A percentile compares a stretch with the other conserved stretches of the same genome.
Evolutionary conservation across 1,140 invertebrate genomes (phyloP).

Genomic region (Drosophila punjabiensis): DNA sequence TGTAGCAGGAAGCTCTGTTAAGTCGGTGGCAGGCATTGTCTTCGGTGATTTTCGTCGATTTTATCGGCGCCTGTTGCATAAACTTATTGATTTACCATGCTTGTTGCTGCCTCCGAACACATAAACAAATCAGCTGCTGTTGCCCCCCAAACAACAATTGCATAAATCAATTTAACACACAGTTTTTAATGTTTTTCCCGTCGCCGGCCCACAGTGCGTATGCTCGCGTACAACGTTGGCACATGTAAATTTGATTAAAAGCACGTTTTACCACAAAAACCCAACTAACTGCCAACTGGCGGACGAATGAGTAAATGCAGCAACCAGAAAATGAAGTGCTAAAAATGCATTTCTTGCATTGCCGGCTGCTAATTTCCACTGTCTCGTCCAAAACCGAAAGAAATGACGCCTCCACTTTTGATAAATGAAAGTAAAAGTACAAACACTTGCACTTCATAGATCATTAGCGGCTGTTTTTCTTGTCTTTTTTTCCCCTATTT

Average conservation of each 20-base stretch:
- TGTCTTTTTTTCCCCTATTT: constrained; percentile 20
- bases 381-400: constrained; percentile 33
- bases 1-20: constrained; percentile 67
- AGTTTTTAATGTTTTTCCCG: constrained; percentile 36
- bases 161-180: constrained; percentile 80
- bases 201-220: constrained; percentile 75
- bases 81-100: constrained; percentile 77
- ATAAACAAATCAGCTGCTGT: constrained; percentile 80
- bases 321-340: constrained; percentile 69
- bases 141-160: constrained; percentile 75
- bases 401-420: constrained; percentile 79
- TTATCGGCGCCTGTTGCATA: constrained; percentile 77
- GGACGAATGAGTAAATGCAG: constrained; percentile 11
- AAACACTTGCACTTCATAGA: constrained; percentile 74
- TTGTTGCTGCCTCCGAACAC: constrained; percentile 65
- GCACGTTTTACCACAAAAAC: constrained; percentile 68
- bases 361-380: constrained; percentile 68
- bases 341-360: constrained; percentile 58
- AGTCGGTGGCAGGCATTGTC: constrained; percentile 54
- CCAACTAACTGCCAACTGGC: constrained; percentile 27
- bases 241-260: constrained; percentile 83
- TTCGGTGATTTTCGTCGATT: constrained; percentile 65
- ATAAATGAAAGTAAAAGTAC: constrained; percentile 84
- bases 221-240: constrained; percentile 48
- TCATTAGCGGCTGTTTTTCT: constrained; percentile 68